Conservation (phyloP, 2,888 invertebrate genomes). For the Bruchidius siliquastri region DNA sequence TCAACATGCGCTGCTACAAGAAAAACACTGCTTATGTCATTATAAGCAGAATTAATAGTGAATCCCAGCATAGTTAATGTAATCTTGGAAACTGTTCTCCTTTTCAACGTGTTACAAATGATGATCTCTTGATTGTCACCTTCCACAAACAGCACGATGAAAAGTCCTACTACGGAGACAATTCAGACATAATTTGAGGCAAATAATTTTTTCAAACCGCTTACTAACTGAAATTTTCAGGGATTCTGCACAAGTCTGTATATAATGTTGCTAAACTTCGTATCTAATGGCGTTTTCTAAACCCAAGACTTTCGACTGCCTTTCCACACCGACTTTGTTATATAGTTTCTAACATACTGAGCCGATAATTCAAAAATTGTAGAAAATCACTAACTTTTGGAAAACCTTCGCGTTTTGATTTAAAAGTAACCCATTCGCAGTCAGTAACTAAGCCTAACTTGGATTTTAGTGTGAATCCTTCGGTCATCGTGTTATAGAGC, state of each 20-base stretch:
- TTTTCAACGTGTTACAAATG: no score
- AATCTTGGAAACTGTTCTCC: not conserved
- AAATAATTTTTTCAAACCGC: no score
- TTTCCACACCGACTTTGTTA: conserved; percentile 10
- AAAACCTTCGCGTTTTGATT: conserved; percentile 6
- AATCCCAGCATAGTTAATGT: not conserved
- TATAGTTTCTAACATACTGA: conserved; percentile 12
- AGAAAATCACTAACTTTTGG: conserved; percentile 11
- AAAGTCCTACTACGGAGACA: conserved; percentile 1
- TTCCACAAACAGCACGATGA: conserved; percentile 2
- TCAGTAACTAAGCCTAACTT: conserved; percentile 13
- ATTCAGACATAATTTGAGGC: no score
- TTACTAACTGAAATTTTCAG: no score
- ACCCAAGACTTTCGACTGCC: not conserved
- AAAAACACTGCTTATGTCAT: conserved; percentile 2
- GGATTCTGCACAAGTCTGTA: no score
- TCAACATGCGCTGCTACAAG: conserved; percentile 1
- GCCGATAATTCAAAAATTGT: conserved; percentile 11
- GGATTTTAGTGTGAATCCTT: no score
- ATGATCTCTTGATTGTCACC: conserved; percentile 1
- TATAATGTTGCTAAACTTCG: not conserved
- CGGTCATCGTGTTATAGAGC: no score
- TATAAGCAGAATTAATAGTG: conserved; percentile 1
- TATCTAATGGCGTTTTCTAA: not conserved
- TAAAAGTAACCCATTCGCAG: conserved; percentile 13